phyloP scores from a whole-genome alignment of 2,797 vertebrate genomes.

The Trematomus bernacchii region DNA sequence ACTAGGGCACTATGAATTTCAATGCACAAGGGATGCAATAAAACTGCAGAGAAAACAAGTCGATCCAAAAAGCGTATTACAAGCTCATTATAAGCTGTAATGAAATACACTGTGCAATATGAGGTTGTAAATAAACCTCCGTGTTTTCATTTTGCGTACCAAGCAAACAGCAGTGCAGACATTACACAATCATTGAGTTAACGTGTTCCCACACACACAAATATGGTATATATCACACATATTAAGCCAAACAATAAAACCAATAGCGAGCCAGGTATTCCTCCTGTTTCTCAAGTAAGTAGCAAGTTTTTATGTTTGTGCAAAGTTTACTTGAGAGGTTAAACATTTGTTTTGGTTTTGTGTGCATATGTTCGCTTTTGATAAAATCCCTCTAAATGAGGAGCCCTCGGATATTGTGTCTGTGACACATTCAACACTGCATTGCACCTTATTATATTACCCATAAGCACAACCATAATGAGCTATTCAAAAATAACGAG shows the following conservation, averaged over 20 bases:
- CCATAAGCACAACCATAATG: slow-evolving; percentile 39
- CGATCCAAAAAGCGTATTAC: slow-evolving; percentile 70
- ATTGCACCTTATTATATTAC: slow-evolving; percentile 28
- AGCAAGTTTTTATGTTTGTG: slow-evolving; percentile 6
- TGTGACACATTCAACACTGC: slow-evolving; percentile 35
- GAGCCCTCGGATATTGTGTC: slow-evolving; percentile 19
- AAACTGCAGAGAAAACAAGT: slow-evolving; percentile 69
- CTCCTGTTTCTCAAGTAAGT: slow-evolving; percentile 11
- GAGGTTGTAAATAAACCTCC: slow-evolving; percentile 71
- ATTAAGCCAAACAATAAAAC: slow-evolving; percentile 20
- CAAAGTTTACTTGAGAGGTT: slow-evolving; percentile 25
- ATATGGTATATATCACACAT: not conserved
- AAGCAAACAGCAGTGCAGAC: slow-evolving; percentile 54
- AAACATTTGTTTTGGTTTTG: slow-evolving; percentile 27
- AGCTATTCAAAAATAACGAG: slow-evolving; percentile 62
- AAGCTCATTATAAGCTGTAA: slow-evolving; percentile 76
- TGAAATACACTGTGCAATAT: slow-evolving; percentile 71
- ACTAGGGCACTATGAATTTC: slow-evolving; percentile 28
- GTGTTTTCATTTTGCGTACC: slow-evolving; percentile 63
- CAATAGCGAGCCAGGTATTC: slow-evolving; percentile 13
- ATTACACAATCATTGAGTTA: slow-evolving; percentile 39
- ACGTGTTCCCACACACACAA: slow-evolving; percentile 17
- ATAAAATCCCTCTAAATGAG: slow-evolving; percentile 47
- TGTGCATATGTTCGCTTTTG: slow-evolving; percentile 39
- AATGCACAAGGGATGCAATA: slow-evolving; percentile 58